Evolutionary conservation across 1,140 invertebrate genomes (phyloP).

Genomic region (Aphis gossypii): DNA sequence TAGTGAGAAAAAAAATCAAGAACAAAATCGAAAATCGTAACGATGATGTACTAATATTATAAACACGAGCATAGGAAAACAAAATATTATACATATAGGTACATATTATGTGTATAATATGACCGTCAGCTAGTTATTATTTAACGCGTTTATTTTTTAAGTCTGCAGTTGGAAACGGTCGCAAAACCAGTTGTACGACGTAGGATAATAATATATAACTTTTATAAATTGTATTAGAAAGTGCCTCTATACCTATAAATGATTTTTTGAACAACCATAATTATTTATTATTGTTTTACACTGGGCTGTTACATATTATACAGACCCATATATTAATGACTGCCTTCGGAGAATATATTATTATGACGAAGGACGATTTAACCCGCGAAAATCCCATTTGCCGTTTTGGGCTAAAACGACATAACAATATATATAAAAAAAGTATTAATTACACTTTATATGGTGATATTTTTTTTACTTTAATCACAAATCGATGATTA

Average conservation of each 20-base stretch:
- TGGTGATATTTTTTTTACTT: background rate
- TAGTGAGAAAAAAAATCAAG: background rate
- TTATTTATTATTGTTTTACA: slow-evolving; percentile 5
- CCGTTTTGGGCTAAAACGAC: background rate
- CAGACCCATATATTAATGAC: background rate
- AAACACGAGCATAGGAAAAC: background rate
- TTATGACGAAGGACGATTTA: background rate
- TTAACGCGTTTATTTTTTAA: background rate
- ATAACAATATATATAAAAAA: background rate
- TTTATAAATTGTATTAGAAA: slow-evolving; percentile 7
- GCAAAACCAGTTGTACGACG: background rate
- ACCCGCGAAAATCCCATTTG: background rate
- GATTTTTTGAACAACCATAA: background rate
- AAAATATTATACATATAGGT: background rate
- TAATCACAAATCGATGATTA: background rate
- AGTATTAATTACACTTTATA: background rate
- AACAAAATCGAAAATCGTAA: background rate
- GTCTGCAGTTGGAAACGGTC: background rate
- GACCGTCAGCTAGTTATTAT: background rate
- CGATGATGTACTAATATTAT: background rate
- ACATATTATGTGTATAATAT: background rate
- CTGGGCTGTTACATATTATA: background rate
- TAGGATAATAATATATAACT: background rate
- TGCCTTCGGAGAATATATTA: background rate
- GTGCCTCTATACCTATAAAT: background rate